These are phyloP conservation scores for Drosophila nigromelanica DNA, from an alignment of 1,140 invertebrate species.

Conservation along the genomic window DNA sequence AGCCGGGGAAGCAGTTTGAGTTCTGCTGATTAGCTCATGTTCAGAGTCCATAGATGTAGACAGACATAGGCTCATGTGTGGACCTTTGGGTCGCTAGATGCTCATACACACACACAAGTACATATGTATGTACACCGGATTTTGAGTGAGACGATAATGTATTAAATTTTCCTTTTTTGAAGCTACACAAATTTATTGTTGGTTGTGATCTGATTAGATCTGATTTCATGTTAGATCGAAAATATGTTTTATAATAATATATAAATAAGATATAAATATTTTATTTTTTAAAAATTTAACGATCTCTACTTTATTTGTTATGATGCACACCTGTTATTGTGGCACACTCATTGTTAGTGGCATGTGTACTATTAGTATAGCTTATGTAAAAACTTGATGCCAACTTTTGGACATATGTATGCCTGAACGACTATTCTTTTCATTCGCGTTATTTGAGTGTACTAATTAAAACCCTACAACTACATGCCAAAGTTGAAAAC, in stretches of 20 bases:
- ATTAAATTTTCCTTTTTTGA: neutral
- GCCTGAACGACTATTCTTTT: conserved; percentile 1
- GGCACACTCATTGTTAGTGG: too few species aligned
- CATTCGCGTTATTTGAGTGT: conserved; percentile 43
- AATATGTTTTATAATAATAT: too few species aligned
- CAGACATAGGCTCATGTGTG: conserved; percentile 36
- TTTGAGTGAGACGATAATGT: conserved; percentile 7
- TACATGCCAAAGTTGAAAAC: conserved; percentile 59
- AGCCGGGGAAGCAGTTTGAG: conserved; percentile 42
- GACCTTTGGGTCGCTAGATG: conserved; percentile 26
- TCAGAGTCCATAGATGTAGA: conserved; percentile 46
- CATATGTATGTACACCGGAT: conserved; percentile 5
- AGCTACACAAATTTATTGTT: neutral
- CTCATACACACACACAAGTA: neutral
- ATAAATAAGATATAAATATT: too few species aligned
- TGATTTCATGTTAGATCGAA: too few species aligned
- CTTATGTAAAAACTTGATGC: too few species aligned
- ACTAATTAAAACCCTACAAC: conserved; percentile 69
- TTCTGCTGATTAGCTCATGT: conserved; percentile 74
- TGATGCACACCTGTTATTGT: too few species aligned
- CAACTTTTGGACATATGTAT: neutral
- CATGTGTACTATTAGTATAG: too few species aligned
- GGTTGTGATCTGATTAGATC: too few species aligned
- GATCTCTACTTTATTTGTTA: too few species aligned
- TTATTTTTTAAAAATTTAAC: too few species aligned